These are phyloP conservation scores for Hycleus cichorii DNA, from an alignment of 1,140 invertebrate species.

Conservation along the genomic window DNA sequence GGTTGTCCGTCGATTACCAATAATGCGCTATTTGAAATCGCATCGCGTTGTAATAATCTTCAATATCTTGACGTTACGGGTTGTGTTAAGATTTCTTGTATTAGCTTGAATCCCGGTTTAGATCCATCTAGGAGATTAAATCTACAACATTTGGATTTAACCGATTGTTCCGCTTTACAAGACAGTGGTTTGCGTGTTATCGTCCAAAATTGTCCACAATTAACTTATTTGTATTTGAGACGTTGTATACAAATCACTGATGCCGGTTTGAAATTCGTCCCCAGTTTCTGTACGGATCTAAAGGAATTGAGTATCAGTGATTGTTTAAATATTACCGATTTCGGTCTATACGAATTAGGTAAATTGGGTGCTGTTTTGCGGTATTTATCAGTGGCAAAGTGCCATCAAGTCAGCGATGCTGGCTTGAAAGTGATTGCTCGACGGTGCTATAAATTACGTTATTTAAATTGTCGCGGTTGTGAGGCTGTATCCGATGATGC, in stretches of 20 bases:
- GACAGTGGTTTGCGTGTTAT: slow-evolving; percentile 76
- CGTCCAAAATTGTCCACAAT: slow-evolving; percentile 76
- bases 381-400: slow-evolving; percentile 85
- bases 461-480: slow-evolving; percentile 84
- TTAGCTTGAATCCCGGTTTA: slow-evolving; percentile 55
- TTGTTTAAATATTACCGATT: slow-evolving; percentile 82
- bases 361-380: slow-evolving; percentile 76
- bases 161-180: slow-evolving; percentile 75
- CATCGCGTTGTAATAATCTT: slow-evolving; percentile 58
- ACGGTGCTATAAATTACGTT: slow-evolving; percentile 81
- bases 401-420: slow-evolving; percentile 74
- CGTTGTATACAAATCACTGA: slow-evolving; percentile 81
- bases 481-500: slow-evolving; percentile 87
- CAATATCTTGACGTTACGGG: slow-evolving; percentile 62
- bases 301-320: slow-evolving; percentile 85
- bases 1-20: slow-evolving; percentile 63
- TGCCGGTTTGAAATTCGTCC: slow-evolving; percentile 69
- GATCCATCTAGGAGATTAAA: slow-evolving; percentile 54
- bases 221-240: slow-evolving; percentile 81
- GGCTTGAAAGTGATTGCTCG: slow-evolving; percentile 80
- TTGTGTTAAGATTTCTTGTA: slow-evolving; percentile 61
- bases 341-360: slow-evolving; percentile 82
- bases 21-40: slow-evolving; percentile 56
- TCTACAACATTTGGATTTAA: slow-evolving; percentile 70
- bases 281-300: slow-evolving; percentile 75